Evolutionary conservation across 2,888 invertebrate genomes (phyloP).

Genomic region (Hartigia nigra): DNA sequence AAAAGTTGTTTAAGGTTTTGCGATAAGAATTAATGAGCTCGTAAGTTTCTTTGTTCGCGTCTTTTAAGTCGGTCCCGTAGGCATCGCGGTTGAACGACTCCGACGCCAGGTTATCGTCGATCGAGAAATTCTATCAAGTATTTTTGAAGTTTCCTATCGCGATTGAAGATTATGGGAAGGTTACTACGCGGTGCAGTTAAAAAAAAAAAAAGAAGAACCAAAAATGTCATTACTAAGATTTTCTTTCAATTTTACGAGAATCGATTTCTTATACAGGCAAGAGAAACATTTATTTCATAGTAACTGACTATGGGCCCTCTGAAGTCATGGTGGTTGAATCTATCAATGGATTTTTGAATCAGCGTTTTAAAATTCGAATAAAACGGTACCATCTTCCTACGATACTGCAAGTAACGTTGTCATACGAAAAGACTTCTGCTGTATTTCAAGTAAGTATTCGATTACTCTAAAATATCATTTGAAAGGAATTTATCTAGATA

Average conservation of each 20-base stretch:
- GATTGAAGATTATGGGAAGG: background rate
- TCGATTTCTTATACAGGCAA: background rate
- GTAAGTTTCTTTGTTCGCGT: background rate
- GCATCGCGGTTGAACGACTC: background rate
- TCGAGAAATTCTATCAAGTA: background rate
- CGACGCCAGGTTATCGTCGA: background rate
- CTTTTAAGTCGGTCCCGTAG: background rate
- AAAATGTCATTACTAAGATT: background rate
- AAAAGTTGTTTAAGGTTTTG: background rate
- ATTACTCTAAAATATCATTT: background rate
- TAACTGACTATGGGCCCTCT: background rate
- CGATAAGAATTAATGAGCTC: background rate
- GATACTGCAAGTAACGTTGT: background rate
- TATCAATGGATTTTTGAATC: background rate
- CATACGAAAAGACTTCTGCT: background rate
- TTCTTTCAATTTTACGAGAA: background rate
- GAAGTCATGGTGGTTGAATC: background rate
- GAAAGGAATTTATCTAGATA: background rate
- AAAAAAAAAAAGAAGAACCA: background rate
- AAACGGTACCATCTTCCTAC: background rate
- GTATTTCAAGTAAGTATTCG: background rate
- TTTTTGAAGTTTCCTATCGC: background rate
- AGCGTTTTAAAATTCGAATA: background rate
- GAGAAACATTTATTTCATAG: background rate
- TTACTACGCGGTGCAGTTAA: background rate